Percentiles rank a stretch among this genome's conserved stretches.
Evolutionary conservation across 2,797 vertebrate genomes (phyloP).

Genomic region (Neostethus bicornis): DNA sequence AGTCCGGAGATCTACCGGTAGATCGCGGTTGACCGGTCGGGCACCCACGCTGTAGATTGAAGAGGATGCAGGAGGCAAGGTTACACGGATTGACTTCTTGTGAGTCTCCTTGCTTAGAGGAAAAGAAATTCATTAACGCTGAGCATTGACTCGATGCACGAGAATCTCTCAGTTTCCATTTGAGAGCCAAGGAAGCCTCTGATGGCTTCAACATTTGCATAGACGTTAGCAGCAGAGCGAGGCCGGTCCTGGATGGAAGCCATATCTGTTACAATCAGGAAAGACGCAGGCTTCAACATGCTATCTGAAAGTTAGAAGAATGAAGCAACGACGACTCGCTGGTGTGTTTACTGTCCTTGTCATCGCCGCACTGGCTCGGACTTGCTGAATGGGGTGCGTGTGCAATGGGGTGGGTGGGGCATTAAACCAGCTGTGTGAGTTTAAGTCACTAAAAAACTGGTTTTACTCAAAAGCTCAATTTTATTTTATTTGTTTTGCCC

Average conservation of each 20-base stretch:
- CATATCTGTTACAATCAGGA: slow-evolving; percentile 62
- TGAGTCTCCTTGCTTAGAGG: too few relatives aligned
- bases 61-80: too few relatives aligned
- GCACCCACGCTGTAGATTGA: too few relatives aligned
- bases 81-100: too few relatives aligned
- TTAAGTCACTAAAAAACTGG: not conserved
- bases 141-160: slow-evolving; percentile 67
- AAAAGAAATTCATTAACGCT: too few relatives aligned
- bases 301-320: slow-evolving; percentile 43
- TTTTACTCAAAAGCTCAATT: not conserved
- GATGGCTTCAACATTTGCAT: slow-evolving; percentile 63
- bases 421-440: not conserved
- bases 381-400: too few relatives aligned
- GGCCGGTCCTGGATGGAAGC: slow-evolving; percentile 67
- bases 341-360: slow-evolving; percentile 25
- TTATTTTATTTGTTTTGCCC: too few relatives aligned
- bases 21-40: too few relatives aligned
- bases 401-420: too few relatives aligned
- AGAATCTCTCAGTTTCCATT: slow-evolving; percentile 63
- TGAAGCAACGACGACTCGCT: slow-evolving; percentile 31
- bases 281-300: slow-evolving; percentile 67
- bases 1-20: too few relatives aligned
- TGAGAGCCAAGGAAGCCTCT: slow-evolving; percentile 36
- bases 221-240: slow-evolving; percentile 58
- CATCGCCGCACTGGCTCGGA: slow-evolving; percentile 14